These are phyloP conservation scores for Nematolebias whitei DNA, from an alignment of 2,113 vertebrate species.

Conservation along the genomic window DNA sequence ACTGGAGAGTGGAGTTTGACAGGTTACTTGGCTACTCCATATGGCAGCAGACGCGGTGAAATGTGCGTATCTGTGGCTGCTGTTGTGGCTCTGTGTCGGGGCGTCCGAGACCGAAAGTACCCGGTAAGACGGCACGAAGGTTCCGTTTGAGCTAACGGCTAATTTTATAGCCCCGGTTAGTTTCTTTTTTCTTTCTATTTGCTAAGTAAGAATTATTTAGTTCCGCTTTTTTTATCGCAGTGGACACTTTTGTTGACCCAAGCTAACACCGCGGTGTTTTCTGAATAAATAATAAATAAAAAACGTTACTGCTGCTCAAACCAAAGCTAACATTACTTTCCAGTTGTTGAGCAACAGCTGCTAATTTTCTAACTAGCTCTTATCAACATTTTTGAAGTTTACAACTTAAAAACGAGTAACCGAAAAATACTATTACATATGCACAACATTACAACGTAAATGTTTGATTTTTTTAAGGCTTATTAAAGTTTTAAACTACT, in stretches of 20 bases:
- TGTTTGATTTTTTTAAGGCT: neutral
- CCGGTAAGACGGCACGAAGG: slow-evolving; percentile 60
- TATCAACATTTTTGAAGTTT: no score
- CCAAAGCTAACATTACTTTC: neutral
- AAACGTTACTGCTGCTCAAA: no score
- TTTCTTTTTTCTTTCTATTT: slow-evolving; percentile 3
- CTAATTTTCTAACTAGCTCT: no score
- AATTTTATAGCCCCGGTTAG: slow-evolving; percentile 22
- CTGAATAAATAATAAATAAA: no score
- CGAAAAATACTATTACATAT: neutral
- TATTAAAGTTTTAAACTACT: neutral
- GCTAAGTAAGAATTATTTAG: neutral
- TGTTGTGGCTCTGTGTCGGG: slow-evolving; percentile 48
- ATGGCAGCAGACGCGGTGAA: slow-evolving; percentile 68
- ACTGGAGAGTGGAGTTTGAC: neutral
- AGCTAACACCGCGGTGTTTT: no score
- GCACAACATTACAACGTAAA: neutral
- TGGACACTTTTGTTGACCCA: no score
- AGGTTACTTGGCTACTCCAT: slow-evolving; percentile 2
- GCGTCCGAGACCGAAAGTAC: slow-evolving; percentile 21
- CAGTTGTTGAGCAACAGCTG: neutral
- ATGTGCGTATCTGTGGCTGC: slow-evolving; percentile 25
- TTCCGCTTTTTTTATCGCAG: neutral
- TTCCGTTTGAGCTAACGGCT: slow-evolving; percentile 5
- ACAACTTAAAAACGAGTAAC: neutral